Evolutionary conservation across 2,888 invertebrate genomes (phyloP).

Genomic region (Diogma glabrata): DNA sequence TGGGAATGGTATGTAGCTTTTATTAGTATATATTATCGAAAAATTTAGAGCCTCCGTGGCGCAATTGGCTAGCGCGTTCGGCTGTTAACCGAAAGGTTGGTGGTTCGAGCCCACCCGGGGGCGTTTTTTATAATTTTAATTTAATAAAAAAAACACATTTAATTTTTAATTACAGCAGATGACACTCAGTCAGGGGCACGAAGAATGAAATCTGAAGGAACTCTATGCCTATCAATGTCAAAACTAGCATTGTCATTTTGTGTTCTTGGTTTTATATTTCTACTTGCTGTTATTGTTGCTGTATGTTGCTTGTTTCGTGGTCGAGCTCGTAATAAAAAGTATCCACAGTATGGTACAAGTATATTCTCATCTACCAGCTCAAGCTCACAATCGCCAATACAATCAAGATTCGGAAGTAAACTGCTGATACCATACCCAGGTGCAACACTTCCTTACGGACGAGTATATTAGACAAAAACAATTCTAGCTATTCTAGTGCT

Average conservation of each 20-base stretch:
- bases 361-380: slow-evolving; percentile 18
- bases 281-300: slow-evolving; percentile 57
- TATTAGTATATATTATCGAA: no score
- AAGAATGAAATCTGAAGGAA: slow-evolving; percentile 30
- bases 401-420: slow-evolving; percentile 32
- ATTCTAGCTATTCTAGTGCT: no score
- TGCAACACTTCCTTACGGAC: slow-evolving; percentile 31
- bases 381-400: slow-evolving; percentile 22
- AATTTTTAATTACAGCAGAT: slow-evolving; percentile 28
- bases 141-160: slow-evolving; percentile 5
- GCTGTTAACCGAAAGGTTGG: slow-evolving; percentile 11
- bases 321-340: slow-evolving; percentile 31
- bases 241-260: slow-evolving; percentile 67
- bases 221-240: slow-evolving; percentile 60
- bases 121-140: background rate
- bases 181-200: slow-evolving; percentile 30
- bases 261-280: slow-evolving; percentile 56
- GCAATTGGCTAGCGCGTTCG: slow-evolving; percentile 11
- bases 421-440: slow-evolving; percentile 32
- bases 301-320: slow-evolving; percentile 53
- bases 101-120: slow-evolving; percentile 11
- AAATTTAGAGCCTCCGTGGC: slow-evolving; percentile 10
- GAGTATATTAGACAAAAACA: slow-evolving; percentile 31
- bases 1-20: slow-evolving; percentile 29
- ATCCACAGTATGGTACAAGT: slow-evolving; percentile 16